phyloP scores from a whole-genome alignment of 2,888 invertebrate genomes.

The Eremobia ochroleuca region DNA sequence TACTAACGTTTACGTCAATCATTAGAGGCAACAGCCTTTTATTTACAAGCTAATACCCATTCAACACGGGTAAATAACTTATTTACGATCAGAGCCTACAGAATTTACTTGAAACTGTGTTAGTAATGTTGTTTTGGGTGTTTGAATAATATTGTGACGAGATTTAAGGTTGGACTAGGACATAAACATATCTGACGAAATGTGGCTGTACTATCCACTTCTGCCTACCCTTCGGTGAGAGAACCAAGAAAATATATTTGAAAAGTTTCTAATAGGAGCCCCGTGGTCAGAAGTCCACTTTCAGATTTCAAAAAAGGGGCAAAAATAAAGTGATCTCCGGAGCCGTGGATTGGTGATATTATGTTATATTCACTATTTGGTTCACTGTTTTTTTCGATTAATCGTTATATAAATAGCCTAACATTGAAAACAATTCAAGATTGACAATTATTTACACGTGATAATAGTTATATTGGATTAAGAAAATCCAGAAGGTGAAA shows the following conservation, averaged over 20 bases:
- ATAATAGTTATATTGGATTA: no score
- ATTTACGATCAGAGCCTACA: constrained; percentile 50
- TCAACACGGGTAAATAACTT: constrained; percentile 71
- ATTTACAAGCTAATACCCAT: constrained; percentile 74
- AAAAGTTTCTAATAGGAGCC: no score
- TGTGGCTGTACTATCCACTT: not conserved
- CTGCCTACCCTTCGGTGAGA: not conserved
- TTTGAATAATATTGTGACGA: constrained; percentile 39
- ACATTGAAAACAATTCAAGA: not conserved
- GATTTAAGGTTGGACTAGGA: constrained; percentile 4
- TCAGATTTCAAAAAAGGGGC: no score
- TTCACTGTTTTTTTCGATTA: not conserved
- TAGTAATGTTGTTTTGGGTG: constrained; percentile 15
- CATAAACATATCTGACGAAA: not conserved
- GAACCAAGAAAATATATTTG: no score
- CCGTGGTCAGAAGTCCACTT: no score
- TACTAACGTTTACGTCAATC: constrained; percentile 77
- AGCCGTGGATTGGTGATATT: no score
- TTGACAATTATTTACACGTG: not conserved
- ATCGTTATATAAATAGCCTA: not conserved
- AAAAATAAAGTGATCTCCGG: no score
- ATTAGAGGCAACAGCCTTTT: constrained; percentile 74
- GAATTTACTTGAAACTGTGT: constrained; percentile 31
- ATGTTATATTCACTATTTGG: not conserved
- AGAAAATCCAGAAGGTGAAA: not conserved